These are phyloP conservation scores for Ptycholaimellus sp. DNA, from an alignment of 2,888 invertebrate species.

Conservation along the genomic window DNA sequence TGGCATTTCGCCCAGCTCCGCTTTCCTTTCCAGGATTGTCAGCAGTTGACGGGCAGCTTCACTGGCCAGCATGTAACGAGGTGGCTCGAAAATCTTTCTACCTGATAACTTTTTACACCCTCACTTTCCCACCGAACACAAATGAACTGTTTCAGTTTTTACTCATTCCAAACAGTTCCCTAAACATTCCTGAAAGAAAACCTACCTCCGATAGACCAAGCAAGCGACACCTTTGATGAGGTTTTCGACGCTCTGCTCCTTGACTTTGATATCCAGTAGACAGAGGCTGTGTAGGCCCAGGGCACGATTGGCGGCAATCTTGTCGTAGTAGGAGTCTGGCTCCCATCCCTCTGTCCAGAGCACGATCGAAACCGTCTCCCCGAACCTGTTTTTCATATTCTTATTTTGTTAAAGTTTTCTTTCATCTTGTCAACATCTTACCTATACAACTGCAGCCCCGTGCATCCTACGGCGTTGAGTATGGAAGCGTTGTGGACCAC, in stretches of 20 bases:
- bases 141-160: too few relatives aligned
- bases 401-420: too few relatives aligned
- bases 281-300: conserved; percentile 82
- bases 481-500: conserved; percentile 92
- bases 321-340: conserved; percentile 83
- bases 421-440: too few relatives aligned
- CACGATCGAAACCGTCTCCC: conserved; percentile 90
- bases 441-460: conserved; percentile 48
- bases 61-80: conserved; percentile 67
- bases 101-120: too few relatives aligned
- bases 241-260: conserved; percentile 83
- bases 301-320: conserved; percentile 55
- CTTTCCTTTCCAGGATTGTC: conserved; percentile 38
- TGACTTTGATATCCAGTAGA: conserved; percentile 83
- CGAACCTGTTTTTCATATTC: conserved; percentile 94
- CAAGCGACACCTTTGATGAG: conserved; percentile 42
- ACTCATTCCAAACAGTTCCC: too few relatives aligned
- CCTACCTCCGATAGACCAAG: too few relatives aligned
- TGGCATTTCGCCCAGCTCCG: conserved; percentile 1
- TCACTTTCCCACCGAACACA: too few relatives aligned
- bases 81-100: conserved; percentile 66
- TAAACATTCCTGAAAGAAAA: too few relatives aligned
- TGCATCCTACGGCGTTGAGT: conserved; percentile 83
- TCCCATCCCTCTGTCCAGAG: conserved; percentile 84
- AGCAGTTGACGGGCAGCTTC: conserved; percentile 65